These are phyloP conservation scores for Corbicula japonica DNA, from an alignment of 2,888 invertebrate genomes.

Conservation along the genomic window DNA sequence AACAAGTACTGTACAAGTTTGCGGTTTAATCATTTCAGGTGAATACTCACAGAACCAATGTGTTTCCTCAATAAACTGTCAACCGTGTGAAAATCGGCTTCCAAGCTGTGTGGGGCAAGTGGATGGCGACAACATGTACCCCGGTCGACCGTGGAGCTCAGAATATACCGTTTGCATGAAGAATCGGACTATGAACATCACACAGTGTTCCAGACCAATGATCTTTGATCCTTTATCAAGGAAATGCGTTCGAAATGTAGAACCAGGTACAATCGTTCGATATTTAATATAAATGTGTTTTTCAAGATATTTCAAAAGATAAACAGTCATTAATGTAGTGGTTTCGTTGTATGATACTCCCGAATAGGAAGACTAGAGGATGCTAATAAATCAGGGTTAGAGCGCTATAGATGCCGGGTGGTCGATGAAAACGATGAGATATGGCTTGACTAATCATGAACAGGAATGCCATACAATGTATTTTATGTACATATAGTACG, in stretches of 20 bases:
- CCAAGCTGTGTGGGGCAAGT: conserved; percentile 64
- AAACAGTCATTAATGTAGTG: too few relatives aligned
- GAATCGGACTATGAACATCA: conserved; percentile 61
- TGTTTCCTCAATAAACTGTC: conserved; percentile 50
- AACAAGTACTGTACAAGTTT: background rate
- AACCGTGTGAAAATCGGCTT: conserved; percentile 65
- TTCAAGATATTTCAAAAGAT: too few relatives aligned
- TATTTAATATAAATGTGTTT: too few relatives aligned
- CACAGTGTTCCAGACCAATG: conserved; percentile 59
- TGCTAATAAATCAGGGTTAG: too few relatives aligned
- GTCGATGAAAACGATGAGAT: too few relatives aligned
- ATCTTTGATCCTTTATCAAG: conserved; percentile 69
- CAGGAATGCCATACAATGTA: too few relatives aligned
- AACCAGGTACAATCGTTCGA: too few relatives aligned
- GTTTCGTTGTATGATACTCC: too few relatives aligned
- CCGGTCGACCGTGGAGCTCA: conserved; percentile 43
- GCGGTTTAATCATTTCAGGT: conserved; percentile 51
- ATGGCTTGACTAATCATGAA: too few relatives aligned
- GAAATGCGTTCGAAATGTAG: conserved; percentile 58
- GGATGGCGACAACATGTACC: conserved; percentile 61
- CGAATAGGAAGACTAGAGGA: too few relatives aligned
- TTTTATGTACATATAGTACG: too few relatives aligned
- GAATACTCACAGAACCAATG: conserved; percentile 72
- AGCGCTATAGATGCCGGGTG: too few relatives aligned
- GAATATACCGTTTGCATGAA: conserved; percentile 47